Base-by-base conservation (phyloP, 2,888 invertebrate genomes). In the Loripinus fragilis region DNA sequence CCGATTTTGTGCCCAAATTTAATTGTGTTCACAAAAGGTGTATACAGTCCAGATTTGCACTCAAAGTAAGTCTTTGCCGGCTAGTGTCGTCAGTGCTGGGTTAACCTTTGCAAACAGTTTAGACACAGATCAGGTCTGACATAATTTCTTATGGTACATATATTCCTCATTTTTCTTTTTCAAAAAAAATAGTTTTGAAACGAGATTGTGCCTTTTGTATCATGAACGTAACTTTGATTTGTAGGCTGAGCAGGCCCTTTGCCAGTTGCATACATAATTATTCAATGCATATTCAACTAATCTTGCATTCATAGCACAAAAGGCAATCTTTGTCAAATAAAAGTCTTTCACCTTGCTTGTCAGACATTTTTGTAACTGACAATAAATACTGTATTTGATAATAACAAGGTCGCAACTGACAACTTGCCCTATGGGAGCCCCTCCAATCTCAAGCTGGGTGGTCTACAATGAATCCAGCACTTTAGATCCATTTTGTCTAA, bases 401-500 rank as follows among this genome's bases (percentile, higher is more conserved):
- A 60, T 60, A 12, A 45, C 45, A 45, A 45, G 45, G 45, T 45
- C n/a, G 45, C 45, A 45, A 45, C 15, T 45, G 45, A 45, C 52
- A 30, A 60, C 33, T 17, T 60, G 2, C 60, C 60, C 60, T 28
- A 33, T 33, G 33, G 33, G 30, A 33, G 33, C 33, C 60, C 60
- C 20, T 33, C 5, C 20, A 28, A 60, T 2, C 30, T 33, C 60
- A 33, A 25, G 17, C 28, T 60, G 60, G 60, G 60, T 60, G 60
- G 60, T 60, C 60, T 33, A 1, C 28, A 28, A 28, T n/a, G 20
- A 60, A 60, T 23, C 60, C 17, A 33, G 33, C 20, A 60, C 17
- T 60, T 60, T 60, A 60, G 60, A 20, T 60, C 60, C 33, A 60
- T 60, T 60, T 60, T 60, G 60, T 60, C 60, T 60, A 60, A 60